Conservation (phyloP, 2,113 vertebrate genomes). For the Silurus glanis region DNA sequence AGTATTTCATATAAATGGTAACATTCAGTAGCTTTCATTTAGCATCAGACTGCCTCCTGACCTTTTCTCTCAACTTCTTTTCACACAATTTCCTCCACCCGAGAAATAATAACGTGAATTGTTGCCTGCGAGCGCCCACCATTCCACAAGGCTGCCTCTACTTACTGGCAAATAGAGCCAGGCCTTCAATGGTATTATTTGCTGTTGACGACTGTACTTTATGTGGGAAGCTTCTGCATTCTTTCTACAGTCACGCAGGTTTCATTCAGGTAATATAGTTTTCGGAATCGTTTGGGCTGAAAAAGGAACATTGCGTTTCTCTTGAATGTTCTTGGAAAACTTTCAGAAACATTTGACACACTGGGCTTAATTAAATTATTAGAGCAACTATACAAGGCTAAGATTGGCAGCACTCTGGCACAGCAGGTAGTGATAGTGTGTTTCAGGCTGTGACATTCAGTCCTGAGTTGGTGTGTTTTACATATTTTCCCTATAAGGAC, state of each 20-base stretch:
- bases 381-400: no score
- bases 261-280: not conserved
- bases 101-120: constrained; percentile 40
- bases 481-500: not conserved
- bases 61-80: constrained; percentile 40
- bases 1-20: constrained; percentile 21
- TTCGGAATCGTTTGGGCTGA: not conserved
- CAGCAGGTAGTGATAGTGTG: not conserved
- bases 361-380: not conserved
- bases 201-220: constrained; percentile 22
- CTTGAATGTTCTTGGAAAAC: not conserved
- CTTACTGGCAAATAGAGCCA: constrained; percentile 34
- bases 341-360: not conserved
- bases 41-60: constrained; percentile 38
- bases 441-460: not conserved
- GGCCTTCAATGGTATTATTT: constrained; percentile 37
- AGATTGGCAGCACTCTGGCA: not conserved
- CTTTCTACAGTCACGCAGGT: constrained; percentile 19
- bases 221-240: constrained; percentile 23
- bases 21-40: constrained; percentile 15
- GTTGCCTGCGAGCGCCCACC: constrained; percentile 26
- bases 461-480: not conserved
- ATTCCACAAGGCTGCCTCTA: constrained; percentile 16
- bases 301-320: not conserved
- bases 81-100: constrained; percentile 29